A percentile compares a stretch with the other conserved stretches of the same genome.
phyloP scores from a whole-genome alignment of 2,888 invertebrate species.

The Leptopterna dolabrata region DNA sequence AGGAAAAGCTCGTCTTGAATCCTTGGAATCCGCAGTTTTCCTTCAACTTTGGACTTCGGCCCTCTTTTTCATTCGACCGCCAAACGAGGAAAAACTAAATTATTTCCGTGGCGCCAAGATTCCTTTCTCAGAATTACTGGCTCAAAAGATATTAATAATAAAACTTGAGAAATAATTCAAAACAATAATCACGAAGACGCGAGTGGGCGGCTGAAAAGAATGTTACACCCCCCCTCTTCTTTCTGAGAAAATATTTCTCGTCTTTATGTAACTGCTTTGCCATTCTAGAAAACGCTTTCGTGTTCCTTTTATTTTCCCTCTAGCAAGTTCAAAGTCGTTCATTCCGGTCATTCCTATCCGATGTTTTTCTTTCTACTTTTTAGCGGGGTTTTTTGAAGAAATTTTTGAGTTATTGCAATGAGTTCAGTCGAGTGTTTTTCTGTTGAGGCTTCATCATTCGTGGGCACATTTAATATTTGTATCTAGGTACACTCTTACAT shows the following conservation, averaged over 20 bases:
- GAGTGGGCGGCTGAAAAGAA: not conserved
- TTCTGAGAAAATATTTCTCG: not conserved
- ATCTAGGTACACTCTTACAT: too few species aligned
- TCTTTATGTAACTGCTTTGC: slow-evolving; percentile 9
- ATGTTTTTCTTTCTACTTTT: not conserved
- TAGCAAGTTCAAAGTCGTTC: not conserved
- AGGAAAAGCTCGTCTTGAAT: not conserved
- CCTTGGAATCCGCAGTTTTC: not conserved
- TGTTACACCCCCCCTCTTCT: not conserved
- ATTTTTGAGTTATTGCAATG: too few species aligned
- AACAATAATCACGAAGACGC: slow-evolving; percentile 42
- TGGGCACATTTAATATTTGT: too few species aligned
- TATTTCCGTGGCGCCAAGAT: slow-evolving; percentile 24
- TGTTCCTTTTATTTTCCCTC: not conserved
- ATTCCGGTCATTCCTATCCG: not conserved
- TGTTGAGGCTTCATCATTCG: too few species aligned
- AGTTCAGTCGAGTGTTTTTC: too few species aligned
- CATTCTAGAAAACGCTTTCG: slow-evolving; percentile 12
- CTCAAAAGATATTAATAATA: slow-evolving; percentile 52
- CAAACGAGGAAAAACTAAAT: slow-evolving; percentile 41
- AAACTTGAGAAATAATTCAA: slow-evolving; percentile 54
- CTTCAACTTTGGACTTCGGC: not conserved
- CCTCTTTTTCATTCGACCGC: not conserved
- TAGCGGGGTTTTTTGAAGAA: too few species aligned
- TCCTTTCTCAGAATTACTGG: slow-evolving; percentile 24